These are phyloP conservation scores for Drosophila percnosoma DNA, from an alignment of 2,888 invertebrate genomes.

Conservation along the genomic window DNA sequence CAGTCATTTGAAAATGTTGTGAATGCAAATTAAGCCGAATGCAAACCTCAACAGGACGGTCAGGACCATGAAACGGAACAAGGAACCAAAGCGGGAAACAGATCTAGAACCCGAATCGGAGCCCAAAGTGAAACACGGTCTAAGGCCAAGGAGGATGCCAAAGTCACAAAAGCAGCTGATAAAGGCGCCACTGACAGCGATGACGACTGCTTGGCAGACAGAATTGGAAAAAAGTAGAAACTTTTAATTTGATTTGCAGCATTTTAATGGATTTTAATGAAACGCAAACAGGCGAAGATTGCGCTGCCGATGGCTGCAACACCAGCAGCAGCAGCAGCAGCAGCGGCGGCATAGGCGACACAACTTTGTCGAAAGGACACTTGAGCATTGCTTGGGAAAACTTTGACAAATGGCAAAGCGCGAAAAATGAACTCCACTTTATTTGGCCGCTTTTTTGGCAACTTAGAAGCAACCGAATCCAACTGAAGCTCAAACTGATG, in stretches of 20 bases:
- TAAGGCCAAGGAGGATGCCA: constrained; percentile 14
- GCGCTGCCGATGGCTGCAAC: constrained; percentile 26
- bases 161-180: constrained; percentile 53
- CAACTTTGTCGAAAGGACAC: constrained; percentile 71
- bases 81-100: neutral
- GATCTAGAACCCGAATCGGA: constrained; percentile 1
- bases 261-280: constrained; percentile 82
- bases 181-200: constrained; percentile 57
- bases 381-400: constrained; percentile 58
- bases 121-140: constrained; percentile 4
- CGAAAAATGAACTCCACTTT: constrained; percentile 75
- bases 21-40: constrained; percentile 68
- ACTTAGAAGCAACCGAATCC: constrained; percentile 65
- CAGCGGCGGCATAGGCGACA: constrained; percentile 17
- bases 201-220: constrained; percentile 50
- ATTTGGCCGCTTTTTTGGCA: constrained; percentile 62
- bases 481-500: constrained; percentile 52
- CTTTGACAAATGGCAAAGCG: constrained; percentile 81
- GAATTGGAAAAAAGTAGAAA: constrained; percentile 65
- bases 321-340: constrained; percentile 10
- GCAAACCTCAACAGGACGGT: constrained; percentile 16
- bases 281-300: constrained; percentile 77
- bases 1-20: constrained; percentile 69
- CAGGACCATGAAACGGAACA: neutral
- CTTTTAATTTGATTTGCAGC: constrained; percentile 82